Conservation (phyloP, 2,113 vertebrate genomes). For the Gasterosteus aculeatus region DNA sequence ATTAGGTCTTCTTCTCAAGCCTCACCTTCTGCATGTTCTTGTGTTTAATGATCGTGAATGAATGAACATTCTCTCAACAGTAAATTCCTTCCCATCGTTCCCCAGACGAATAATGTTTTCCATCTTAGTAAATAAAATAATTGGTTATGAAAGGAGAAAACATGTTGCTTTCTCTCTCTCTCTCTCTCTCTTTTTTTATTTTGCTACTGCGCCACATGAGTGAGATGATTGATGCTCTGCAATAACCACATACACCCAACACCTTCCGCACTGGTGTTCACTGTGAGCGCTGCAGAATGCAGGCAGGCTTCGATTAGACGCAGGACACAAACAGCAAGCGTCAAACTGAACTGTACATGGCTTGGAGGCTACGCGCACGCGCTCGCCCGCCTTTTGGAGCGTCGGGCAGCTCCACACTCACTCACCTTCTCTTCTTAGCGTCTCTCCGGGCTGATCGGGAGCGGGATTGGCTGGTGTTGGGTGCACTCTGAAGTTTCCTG, state of each 20-base stretch:
- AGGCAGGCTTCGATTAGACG: conserved; percentile 3
- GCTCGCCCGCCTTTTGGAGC: neutral
- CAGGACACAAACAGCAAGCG: neutral
- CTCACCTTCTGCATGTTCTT: neutral
- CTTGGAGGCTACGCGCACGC: neutral
- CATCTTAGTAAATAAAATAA: conserved; percentile 5
- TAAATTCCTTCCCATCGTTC: neutral
- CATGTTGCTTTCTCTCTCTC: neutral
- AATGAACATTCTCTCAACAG: neutral
- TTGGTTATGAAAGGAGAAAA: conserved; percentile 5
- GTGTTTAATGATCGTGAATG: neutral
- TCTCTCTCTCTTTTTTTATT: neutral
- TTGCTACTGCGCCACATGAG: neutral
- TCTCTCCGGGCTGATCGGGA: conserved; percentile 70
- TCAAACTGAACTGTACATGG: neutral
- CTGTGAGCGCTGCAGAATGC: neutral
- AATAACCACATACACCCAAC: conserved; percentile 1
- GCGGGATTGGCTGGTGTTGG: conserved; percentile 63
- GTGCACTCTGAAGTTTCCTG: conserved; percentile 82
- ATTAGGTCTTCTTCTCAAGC: neutral
- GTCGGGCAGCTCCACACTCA: neutral
- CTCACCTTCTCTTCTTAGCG: conserved; percentile 78
- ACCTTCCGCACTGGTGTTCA: conserved; percentile 18
- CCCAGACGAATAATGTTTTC: neutral
- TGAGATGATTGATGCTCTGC: neutral